These are phyloP conservation scores for Rhinoderma darwinii DNA, from an alignment of 2,113 vertebrate genomes.

Conservation along the genomic window DNA sequence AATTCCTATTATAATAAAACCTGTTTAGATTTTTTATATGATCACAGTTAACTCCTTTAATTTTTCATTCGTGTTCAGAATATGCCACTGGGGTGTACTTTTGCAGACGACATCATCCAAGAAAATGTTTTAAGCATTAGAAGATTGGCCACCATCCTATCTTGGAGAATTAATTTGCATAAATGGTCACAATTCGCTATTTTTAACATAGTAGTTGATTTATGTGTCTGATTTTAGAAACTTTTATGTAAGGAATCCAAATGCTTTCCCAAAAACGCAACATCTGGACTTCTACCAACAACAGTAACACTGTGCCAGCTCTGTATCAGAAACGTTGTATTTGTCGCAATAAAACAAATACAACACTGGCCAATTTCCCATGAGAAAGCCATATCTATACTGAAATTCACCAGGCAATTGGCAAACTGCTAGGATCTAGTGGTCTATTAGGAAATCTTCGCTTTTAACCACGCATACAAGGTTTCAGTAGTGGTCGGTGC, in stretches of 20 bases:
- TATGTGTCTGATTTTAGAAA: neutral
- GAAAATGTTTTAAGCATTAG: neutral
- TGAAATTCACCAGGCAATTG: neutral
- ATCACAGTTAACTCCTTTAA: neutral
- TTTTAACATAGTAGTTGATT: neutral
- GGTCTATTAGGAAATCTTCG: neutral
- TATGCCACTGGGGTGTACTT: neutral
- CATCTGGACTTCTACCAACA: neutral
- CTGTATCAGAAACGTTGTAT: constrained; percentile 15
- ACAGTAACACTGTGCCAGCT: neutral
- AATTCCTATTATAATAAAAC: neutral
- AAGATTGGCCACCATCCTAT: neutral
- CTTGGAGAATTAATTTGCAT: neutral
- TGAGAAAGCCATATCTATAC: constrained; percentile 13
- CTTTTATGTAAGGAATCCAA: neutral
- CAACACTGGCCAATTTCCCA: constrained; percentile 31
- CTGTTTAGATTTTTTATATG: neutral
- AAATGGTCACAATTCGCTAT: neutral
- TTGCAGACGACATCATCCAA: neutral
- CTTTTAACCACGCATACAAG: neutral
- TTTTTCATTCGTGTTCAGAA: too few species aligned
- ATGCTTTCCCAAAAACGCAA: neutral
- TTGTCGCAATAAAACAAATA: constrained; percentile 29
- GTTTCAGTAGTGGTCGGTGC: neutral
- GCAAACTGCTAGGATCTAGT: neutral